phyloP scores from a whole-genome alignment of 2,888 invertebrate genomes.

The Ametastegia equiseti region DNA sequence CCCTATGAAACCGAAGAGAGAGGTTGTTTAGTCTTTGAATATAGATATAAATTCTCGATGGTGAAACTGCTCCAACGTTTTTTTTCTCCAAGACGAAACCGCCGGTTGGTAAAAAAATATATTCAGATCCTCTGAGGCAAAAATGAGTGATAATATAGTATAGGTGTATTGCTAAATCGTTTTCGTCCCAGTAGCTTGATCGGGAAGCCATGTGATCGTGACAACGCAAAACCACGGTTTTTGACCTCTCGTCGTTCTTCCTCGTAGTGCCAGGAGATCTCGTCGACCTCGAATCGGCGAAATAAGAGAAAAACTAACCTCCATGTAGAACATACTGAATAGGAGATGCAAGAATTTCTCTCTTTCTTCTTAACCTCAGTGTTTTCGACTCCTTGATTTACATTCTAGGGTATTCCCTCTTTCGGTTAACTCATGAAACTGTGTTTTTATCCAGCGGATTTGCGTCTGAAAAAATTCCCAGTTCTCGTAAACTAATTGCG shows the following conservation, averaged over 20 bases:
- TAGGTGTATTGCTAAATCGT: background rate
- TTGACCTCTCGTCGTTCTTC: background rate
- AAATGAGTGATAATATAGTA: background rate
- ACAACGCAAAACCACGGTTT: background rate
- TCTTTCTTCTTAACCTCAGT: background rate
- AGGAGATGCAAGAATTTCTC: conserved; percentile 9
- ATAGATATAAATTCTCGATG: background rate
- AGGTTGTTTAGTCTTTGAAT: background rate
- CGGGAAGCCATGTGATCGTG: background rate
- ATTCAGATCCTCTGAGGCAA: background rate
- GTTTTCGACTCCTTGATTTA: background rate
- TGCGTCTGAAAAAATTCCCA: background rate
- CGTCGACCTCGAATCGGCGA: background rate
- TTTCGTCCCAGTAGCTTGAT: background rate
- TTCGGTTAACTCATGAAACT: background rate
- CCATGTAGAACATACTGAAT: background rate
- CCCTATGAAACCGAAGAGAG: too few relatives aligned
- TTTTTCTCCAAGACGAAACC: background rate
- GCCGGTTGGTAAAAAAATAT: background rate
- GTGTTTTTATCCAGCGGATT: background rate
- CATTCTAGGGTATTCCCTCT: background rate
- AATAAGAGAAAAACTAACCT: conserved; percentile 6
- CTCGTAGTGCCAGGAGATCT: background rate
- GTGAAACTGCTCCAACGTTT: background rate
- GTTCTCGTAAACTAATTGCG: background rate